Percentiles rank a stretch among this genome's conserved stretches.
Evolutionary conservation across 2,888 invertebrate genomes (phyloP).

Genomic region (Anagyrus pseudococci): DNA sequence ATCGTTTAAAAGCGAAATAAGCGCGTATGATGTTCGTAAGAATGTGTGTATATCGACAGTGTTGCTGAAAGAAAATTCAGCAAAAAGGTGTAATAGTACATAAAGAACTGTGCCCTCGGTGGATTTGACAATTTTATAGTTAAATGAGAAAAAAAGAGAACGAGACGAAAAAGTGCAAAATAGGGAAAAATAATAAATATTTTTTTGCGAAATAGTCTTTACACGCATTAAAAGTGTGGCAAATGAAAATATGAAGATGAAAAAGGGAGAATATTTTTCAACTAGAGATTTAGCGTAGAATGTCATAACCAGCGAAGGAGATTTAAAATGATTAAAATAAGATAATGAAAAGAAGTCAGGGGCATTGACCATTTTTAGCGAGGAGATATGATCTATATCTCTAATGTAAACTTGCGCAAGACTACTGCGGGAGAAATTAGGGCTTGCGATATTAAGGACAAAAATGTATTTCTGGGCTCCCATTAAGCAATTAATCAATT

Average conservation of each 20-base stretch:
- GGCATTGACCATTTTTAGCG: slow-evolving; percentile 41
- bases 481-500: slow-evolving; percentile 24
- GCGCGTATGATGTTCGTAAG: no score
- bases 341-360: slow-evolving; percentile 12
- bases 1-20: no score
- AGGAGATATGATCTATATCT: slow-evolving; percentile 26
- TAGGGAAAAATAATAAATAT: slow-evolving; percentile 45
- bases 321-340: slow-evolving; percentile 20
- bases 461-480: slow-evolving; percentile 32
- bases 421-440: no score
- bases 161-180: not conserved
- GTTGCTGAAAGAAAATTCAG: slow-evolving; percentile 25
- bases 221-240: slow-evolving; percentile 32
- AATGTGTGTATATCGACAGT: slow-evolving; percentile 23
- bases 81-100: slow-evolving; percentile 15
- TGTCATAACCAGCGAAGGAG: slow-evolving; percentile 26
- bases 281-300: slow-evolving; percentile 41
- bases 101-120: slow-evolving; percentile 33
- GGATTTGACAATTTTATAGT: slow-evolving; percentile 54
- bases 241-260: slow-evolving; percentile 10
- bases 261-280: slow-evolving; percentile 51
- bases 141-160: slow-evolving; percentile 48
- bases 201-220: slow-evolving; percentile 57
- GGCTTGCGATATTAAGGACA: slow-evolving; percentile 18
- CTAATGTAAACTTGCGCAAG: slow-evolving; percentile 30